Percentiles rank a stretch among this genome's conserved stretches.
phyloP scores from a whole-genome alignment of 2,797 vertebrate species.

The Sandelia bainsii region DNA sequence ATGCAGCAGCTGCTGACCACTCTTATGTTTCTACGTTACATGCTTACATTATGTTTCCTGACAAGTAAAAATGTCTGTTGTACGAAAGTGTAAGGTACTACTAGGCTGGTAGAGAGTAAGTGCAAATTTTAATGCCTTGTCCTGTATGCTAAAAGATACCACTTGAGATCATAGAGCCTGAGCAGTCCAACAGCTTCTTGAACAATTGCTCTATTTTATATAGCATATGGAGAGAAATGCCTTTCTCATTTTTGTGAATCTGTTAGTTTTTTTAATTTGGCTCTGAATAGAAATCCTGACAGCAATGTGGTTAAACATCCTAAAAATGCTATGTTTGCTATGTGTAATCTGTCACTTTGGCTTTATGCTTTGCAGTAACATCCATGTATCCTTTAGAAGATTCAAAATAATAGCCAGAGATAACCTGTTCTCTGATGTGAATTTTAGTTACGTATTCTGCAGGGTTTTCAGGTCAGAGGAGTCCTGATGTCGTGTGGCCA shows the following conservation, averaged over 20 bases:
- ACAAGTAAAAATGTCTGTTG: conserved; percentile 1
- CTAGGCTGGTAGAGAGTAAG: background rate
- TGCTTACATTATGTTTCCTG: background rate
- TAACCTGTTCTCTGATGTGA: no score
- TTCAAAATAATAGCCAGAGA: no score
- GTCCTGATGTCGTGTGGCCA: background rate
- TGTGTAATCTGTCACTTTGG: no score
- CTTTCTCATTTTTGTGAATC: background rate
- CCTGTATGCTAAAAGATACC: background rate
- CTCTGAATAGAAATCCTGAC: background rate
- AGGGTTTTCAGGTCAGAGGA: conserved; percentile 13
- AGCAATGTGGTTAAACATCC: background rate
- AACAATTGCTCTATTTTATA: background rate
- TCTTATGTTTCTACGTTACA: conserved; percentile 10
- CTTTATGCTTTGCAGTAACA: no score
- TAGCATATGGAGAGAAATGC: background rate
- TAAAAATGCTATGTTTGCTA: background rate
- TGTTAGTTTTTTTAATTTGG: background rate
- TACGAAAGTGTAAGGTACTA: background rate
- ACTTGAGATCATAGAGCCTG: background rate
- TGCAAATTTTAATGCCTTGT: background rate
- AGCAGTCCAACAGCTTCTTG: background rate
- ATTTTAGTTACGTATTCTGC: no score
- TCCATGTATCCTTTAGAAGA: no score
- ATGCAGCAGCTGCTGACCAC: conserved; percentile 11